Base-by-base conservation (phyloP, 2,797 vertebrate species). In the Eleutherodactylus coqui region DNA sequence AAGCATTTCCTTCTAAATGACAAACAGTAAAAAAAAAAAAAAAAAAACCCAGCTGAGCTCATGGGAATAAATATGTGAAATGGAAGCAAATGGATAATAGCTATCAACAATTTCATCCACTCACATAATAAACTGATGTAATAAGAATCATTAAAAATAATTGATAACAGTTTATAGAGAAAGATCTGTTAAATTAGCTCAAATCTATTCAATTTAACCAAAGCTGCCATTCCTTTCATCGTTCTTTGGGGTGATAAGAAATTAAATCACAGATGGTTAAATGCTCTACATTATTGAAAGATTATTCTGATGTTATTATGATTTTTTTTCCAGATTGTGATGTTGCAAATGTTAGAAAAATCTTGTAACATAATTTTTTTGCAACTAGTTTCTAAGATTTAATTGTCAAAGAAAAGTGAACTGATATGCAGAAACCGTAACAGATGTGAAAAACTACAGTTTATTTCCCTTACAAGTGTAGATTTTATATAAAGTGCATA, bases 251-350 rank as follows among this genome's bases (percentile, higher is more conserved):
- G 69, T 86, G 43, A 86, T 81, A 75, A 76, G 79, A 73, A 86
- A 86, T 86, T 82, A 86, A 86, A 86, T 79, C 79, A 86, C 85
- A 86, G 85, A 86, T 86, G 85, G 85, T 49, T 81, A 86, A 86
- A 86, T 86, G 51, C 47, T 75, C 47, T 9, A 51, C 43, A 75
- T 86, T 86, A 86, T 75, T 82, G 70, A 79, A 75, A 62, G 64
- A 86, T 86, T 82, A 86, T 86, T 76, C 69, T 32, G 32, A 67
- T 76, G 70, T 41, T 82, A 75, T 86, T 67, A 67, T 38, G 51
- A 24, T 34, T 60, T 76, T 60, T 49, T 62, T 36, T 76, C n/a
- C 41, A 29, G 27, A 82, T 14, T 58, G 34, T 41, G 24, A 60
- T 27, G 5, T 24, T 38, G 76, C 38, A 38, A n/a, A 58, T 78